Evolutionary conservation across 2,888 invertebrate species (phyloP), one percentile per base, ranked within the genome.

Genomic region (Agrochola litura): DNA sequence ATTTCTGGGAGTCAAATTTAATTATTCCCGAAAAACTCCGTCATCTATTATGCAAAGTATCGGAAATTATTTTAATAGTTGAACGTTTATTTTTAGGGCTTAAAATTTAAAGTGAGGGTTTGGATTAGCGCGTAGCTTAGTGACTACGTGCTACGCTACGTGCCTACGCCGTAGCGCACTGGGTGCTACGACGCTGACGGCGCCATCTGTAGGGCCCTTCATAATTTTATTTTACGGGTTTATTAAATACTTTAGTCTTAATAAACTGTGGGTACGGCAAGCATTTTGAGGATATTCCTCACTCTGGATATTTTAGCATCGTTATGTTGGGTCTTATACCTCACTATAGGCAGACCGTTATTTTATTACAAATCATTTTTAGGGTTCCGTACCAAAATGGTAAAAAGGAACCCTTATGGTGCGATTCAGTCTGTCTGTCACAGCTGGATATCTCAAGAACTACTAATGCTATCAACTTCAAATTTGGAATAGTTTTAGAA

Each of bases 161-260:
- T 16, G 56, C 12, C 64, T 76, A 76, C 77, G 65, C 19, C 65
- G 77, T 65, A 65, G 58, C 49, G 16, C n/a, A 3, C 8, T 0
- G 16, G 19, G 25, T 41, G 77, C 76, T 77, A 77, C 49, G 46
- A 41, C 37, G 19, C 14, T 14, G 46, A 46, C 25, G 12, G 16
- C 0, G 6, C 77, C 12, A 46, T 22, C 37, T 46, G 2, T 30
- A 19, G 6, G 4, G 6, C 16, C 6, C 9, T 37, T 54, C 10
- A 54, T 52, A 73, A 52, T 61, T 61, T 16, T 1, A 43, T 12
- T 61, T 30, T 1, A 30, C 54, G 25, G 49, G 6, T 60, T 43
- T 19, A 61, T n/a, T 16, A 16, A 30, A 61, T n/a, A 30, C 8
- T n/a, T n/a, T 9, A 19, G 58, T 10, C 16, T 49, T 25, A 41